phyloP scores from a whole-genome alignment of 1,140 invertebrate species.

The Leptopilina boulardi region DNA sequence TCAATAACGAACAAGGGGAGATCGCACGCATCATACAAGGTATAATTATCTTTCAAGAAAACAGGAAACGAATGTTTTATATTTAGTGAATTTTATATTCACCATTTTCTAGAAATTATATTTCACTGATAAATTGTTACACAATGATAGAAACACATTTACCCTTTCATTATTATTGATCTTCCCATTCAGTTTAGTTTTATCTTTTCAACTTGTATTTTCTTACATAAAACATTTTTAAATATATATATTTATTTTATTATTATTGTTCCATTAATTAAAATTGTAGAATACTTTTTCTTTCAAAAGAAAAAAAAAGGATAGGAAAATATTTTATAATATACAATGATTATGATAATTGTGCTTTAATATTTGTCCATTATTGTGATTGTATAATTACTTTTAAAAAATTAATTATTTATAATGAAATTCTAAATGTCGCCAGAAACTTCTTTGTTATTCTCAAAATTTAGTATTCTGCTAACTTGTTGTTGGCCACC shows the following conservation, averaged over 20 bases:
- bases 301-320: no score
- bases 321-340: no score
- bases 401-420: no score
- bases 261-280: no score
- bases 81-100: background rate
- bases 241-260: background rate
- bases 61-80: background rate
- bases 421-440: conserved; percentile 1
- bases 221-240: background rate
- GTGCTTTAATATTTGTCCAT: no score
- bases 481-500: conserved; percentile 53
- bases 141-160: background rate
- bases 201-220: background rate
- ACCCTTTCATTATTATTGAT: conserved; percentile 20
- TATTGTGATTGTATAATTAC: no score
- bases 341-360: no score
- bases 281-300: no score
- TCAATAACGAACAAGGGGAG: background rate
- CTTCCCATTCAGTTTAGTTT: background rate
- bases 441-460: conserved; percentile 24
- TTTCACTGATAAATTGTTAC: background rate
- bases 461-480: conserved; percentile 36
- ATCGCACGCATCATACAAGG: background rate
- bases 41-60: background rate
- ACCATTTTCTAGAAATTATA: background rate